phyloP scores from a whole-genome alignment of 2,888 invertebrate genomes.

The Megalurothrips usitatus region DNA sequence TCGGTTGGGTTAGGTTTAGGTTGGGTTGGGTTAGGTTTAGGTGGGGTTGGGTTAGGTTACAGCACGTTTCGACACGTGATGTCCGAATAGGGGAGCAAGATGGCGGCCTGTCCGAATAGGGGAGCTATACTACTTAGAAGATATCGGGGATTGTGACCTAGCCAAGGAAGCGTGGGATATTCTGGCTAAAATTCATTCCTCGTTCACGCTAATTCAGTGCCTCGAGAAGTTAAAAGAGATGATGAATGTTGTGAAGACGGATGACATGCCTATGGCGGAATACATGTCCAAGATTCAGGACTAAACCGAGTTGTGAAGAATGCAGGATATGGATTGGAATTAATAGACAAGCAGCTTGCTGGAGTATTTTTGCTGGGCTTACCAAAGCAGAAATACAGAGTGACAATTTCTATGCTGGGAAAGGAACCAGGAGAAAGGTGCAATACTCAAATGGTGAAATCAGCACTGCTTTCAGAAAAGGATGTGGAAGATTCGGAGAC shows the following conservation, averaged over 20 bases:
- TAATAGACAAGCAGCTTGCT: not conserved
- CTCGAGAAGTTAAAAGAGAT: not conserved
- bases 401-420: not conserved
- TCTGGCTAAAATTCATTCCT: not conserved
- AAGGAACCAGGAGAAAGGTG: too few species aligned
- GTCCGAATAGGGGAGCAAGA: too few species aligned
- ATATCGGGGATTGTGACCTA: not conserved
- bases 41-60: too few species aligned
- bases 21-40: too few species aligned
- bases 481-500: not conserved
- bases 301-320: not conserved
- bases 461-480: not conserved
- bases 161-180: not conserved
- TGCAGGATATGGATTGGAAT: not conserved
- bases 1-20: too few species aligned
- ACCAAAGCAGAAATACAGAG: not conserved
- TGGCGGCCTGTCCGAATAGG: too few species aligned
- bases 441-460: not conserved
- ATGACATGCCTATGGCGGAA: not conserved
- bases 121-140: not conserved
- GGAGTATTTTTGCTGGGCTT: not conserved
- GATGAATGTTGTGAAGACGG: not conserved
- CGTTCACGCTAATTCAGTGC: not conserved
- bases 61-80: too few species aligned
- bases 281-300: not conserved